Evolutionary conservation across 1,140 invertebrate genomes (phyloP).

Genomic region (Magallana gigas): DNA sequence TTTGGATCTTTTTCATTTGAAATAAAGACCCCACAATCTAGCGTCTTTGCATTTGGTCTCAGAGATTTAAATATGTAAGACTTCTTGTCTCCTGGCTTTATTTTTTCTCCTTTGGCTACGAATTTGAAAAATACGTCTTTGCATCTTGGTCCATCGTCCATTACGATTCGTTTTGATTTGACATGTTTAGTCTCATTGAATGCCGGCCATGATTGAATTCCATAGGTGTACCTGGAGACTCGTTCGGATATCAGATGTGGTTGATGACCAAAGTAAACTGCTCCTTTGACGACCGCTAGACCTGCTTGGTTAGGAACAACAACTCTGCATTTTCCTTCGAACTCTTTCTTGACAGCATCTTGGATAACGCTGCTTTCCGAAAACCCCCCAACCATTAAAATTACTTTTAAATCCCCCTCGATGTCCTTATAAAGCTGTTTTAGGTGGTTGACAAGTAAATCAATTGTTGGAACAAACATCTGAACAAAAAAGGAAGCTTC

Average conservation of each 20-base stretch:
- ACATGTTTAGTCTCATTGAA: background rate
- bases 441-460: conserved; percentile 30
- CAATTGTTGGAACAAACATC: conserved; percentile 41
- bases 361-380: conserved; percentile 52
- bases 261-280: conserved; percentile 41
- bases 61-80: background rate
- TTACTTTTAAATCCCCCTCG: conserved; percentile 10
- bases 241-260: background rate
- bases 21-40: background rate
- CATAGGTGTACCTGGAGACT: conserved; percentile 30
- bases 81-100: background rate
- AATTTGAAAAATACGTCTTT: conserved; percentile 33
- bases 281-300: conserved; percentile 45
- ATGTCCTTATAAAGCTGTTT: background rate
- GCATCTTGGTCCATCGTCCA: background rate
- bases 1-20: conserved; percentile 3
- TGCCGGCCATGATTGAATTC: conserved; percentile 22
- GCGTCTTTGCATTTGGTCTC: background rate
- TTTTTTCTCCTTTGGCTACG: background rate
- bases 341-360: conserved; percentile 13
- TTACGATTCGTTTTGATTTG: background rate
- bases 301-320: conserved; percentile 46
- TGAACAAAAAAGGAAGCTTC: conserved; percentile 21
- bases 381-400: conserved; percentile 57
- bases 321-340: conserved; percentile 38